Percentiles rank a stretch among this genome's conserved stretches.
Conservation (phyloP, 1,140 invertebrate species). For the Gyrodactylus bullatarudis region DNA sequence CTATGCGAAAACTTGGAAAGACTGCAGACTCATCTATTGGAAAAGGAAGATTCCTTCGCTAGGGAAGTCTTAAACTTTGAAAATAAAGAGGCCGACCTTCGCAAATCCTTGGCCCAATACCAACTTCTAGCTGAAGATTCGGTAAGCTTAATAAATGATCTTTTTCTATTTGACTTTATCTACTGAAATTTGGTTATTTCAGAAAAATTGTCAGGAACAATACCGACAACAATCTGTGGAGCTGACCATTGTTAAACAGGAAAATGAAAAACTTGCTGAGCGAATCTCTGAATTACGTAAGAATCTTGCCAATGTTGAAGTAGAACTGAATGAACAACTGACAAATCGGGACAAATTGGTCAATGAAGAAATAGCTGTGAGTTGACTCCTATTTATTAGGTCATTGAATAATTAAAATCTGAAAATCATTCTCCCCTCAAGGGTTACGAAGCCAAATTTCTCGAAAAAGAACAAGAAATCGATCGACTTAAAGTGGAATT, state of each 20-base stretch:
- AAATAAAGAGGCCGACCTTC: not conserved
- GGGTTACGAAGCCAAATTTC: too few species aligned
- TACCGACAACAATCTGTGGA: not conserved
- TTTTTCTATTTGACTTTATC: not conserved
- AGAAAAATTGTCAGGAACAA: not conserved
- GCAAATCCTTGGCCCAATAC: not conserved
- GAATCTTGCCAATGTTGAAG: not conserved
- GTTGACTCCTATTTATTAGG: too few species aligned
- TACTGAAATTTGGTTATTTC: not conserved
- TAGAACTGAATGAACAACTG: not conserved
- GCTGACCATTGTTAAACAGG: not conserved
- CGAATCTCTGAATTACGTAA: not conserved
- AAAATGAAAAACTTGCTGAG: not conserved
- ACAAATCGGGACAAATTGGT: too few species aligned
- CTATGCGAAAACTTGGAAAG: not conserved
- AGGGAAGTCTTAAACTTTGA: not conserved
- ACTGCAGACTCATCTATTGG: not conserved
- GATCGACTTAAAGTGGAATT: too few species aligned
- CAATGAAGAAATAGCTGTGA: too few species aligned
- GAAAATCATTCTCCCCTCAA: too few species aligned
- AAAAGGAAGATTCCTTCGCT: not conserved
- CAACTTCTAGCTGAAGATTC: not conserved
- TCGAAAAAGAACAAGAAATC: too few species aligned
- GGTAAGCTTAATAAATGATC: too few species aligned
- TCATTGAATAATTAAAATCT: too few species aligned